Base-by-base conservation (phyloP, 2,113 vertebrate species). In the Mustelus asterias region DNA sequence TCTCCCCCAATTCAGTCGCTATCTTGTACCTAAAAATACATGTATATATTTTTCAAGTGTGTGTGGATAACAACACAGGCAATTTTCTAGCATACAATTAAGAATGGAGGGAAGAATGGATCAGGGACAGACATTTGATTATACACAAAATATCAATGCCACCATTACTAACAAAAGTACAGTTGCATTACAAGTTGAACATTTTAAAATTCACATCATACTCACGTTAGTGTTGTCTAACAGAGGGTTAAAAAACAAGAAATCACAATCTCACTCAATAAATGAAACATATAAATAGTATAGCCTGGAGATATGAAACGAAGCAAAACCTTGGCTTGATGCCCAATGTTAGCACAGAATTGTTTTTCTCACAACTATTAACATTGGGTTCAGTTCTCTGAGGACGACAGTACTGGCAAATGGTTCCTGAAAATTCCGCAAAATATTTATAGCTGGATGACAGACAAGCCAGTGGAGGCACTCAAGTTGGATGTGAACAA, bases 311-410 rank as follows among this genome's bases (percentile, higher is more conserved):
- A 95, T 14, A 72, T 76, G 94, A 72, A 54, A 72, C 54, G 69
- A 29, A 72, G 37, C 37, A 72, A 95, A 70, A 4, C 69, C 24
- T 95, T 95, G 94, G 94, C 44, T 44, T 72, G 94, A 54, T 48
- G 94, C 94, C 94, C 41, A 60, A 14, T 72, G 44, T 72, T 33
- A 33, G 29, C 26, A 29, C 69, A 95, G 94, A 44, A 54, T 24
- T 76, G n/a, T 72, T 90, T 60, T 90, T 90, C 88, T 90, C 88
- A 90, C 88, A 90, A 54, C 41, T 48, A 72, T 95, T 72, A 95
- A 95, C 41, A 26, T 54, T 70, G 44, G 24, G 69, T 54, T 95
- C 94, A 95, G 65, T 26, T 76, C 88, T 60, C 67, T 10, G 18
- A 72, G 41, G 94, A 95, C 44, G 69, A 29, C 16, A 20, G 37